A percentile compares a stretch with the other conserved stretches of the same genome.
phyloP scores from a whole-genome alignment of 2,113 vertebrate genomes.

The Gopherus flavomarginatus region DNA sequence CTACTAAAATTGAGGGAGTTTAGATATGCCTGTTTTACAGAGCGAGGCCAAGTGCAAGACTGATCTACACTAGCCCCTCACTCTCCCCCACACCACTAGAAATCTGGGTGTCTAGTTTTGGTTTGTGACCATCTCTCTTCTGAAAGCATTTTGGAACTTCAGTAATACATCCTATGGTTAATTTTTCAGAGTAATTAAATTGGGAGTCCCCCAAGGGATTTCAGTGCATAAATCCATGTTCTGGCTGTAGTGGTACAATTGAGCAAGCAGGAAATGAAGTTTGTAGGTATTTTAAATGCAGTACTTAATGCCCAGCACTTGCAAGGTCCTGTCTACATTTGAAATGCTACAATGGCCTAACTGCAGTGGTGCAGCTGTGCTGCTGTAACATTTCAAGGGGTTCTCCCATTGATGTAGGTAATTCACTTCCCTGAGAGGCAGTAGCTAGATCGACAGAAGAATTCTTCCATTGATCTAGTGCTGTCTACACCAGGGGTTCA shows the following conservation, averaged over 20 bases:
- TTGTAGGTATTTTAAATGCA: constrained; percentile 12
- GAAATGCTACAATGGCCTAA: neutral
- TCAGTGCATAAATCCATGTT: neutral
- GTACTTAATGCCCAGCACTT: neutral
- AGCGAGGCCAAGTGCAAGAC: neutral
- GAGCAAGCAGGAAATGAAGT: neutral
- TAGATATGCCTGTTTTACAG: neutral
- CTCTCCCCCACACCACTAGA: no score
- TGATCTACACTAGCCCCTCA: fast-evolving
- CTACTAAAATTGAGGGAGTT: neutral
- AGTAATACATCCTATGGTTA: neutral
- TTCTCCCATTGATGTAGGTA: neutral
- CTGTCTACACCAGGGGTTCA: no score
- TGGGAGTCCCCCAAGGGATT: neutral
- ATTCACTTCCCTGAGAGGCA: neutral
- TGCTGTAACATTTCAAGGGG: neutral
- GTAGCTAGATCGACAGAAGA: no score
- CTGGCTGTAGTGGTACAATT: neutral
- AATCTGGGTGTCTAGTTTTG: neutral
- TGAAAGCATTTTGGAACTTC: neutral
- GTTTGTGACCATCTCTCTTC: neutral
- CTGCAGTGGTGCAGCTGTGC: no score
- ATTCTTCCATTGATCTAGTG: no score
- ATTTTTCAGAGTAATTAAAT: neutral
- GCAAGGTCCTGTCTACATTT: neutral